A percentile compares a stretch with the other conserved stretches of the same genome.
Conservation (phyloP, 2,888 invertebrate genomes). For the Troides oblongomaculatus region DNA sequence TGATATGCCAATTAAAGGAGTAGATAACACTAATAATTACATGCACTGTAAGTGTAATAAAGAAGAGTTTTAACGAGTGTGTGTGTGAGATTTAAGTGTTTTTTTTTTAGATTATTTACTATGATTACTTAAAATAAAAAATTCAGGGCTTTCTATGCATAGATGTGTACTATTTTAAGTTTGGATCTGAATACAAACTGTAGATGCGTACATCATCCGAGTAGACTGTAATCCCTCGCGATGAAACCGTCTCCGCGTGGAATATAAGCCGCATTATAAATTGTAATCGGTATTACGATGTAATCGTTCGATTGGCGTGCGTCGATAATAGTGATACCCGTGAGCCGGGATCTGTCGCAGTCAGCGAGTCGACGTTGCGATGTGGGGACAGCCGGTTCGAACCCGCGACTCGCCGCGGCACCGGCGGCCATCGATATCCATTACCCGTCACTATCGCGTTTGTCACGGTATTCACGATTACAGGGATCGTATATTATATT, state of each 20-base stretch:
- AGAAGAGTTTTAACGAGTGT: no score
- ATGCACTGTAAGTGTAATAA: no score
- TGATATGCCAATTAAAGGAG: no score
- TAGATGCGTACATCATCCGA: not conserved
- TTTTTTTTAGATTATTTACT: no score
- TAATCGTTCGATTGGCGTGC: conserved; percentile 37
- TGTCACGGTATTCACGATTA: conserved; percentile 9
- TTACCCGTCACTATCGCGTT: conserved; percentile 9
- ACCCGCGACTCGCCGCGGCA: not conserved
- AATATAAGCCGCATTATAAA: conserved; percentile 33
- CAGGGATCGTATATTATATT: not conserved
- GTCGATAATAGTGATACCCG: conserved; percentile 37
- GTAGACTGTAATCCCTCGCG: conserved; percentile 32
- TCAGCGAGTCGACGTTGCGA: conserved; percentile 30
- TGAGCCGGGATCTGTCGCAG: conserved; percentile 27
- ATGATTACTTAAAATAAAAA: no score
- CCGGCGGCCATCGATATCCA: conserved; percentile 6
- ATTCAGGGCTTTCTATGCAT: no score
- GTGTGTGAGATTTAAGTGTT: no score
- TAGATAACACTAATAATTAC: no score
- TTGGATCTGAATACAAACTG: no score
- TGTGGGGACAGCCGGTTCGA: conserved; percentile 21
- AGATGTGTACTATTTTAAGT: no score
- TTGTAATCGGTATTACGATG: conserved; percentile 35
- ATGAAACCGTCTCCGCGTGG: conserved; percentile 26